phyloP scores from a whole-genome alignment of 2,888 invertebrate species.

The Nephrotoma guestfalica region DNA sequence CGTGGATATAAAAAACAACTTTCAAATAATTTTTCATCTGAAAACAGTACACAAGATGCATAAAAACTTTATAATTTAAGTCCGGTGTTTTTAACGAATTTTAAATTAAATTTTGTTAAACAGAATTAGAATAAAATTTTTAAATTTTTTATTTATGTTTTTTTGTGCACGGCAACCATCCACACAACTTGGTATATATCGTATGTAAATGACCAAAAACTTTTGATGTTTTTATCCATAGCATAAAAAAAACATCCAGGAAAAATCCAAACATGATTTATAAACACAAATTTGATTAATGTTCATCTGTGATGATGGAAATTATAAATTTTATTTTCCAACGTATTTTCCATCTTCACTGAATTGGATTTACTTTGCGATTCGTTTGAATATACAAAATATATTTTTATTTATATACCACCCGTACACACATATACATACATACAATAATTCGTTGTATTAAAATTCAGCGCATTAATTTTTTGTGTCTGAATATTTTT shows the following conservation, averaged over 20 bases:
- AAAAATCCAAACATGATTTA: neutral
- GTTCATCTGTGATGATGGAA: slow-evolving; percentile 3
- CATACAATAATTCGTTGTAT: neutral
- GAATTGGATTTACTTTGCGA: neutral
- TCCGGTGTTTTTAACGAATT: neutral
- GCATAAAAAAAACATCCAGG: neutral
- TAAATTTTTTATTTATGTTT: neutral
- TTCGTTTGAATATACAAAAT: neutral
- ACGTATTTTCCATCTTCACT: neutral
- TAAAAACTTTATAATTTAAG: neutral
- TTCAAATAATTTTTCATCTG: neutral
- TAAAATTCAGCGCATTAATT: neutral
- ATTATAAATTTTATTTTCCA: neutral
- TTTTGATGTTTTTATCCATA: neutral
- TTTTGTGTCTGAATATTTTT: neutral
- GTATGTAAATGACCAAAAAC: neutral
- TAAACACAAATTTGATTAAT: slow-evolving; percentile 1
- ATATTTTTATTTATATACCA: no score
- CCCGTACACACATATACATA: neutral
- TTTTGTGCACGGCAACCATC: neutral
- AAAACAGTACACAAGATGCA: neutral
- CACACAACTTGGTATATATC: neutral
- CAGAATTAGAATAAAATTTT: neutral
- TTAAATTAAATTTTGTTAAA: neutral
- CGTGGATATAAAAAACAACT: neutral